phyloP scores from a whole-genome alignment of 2,888 invertebrate genomes.

The Phania funesta region DNA sequence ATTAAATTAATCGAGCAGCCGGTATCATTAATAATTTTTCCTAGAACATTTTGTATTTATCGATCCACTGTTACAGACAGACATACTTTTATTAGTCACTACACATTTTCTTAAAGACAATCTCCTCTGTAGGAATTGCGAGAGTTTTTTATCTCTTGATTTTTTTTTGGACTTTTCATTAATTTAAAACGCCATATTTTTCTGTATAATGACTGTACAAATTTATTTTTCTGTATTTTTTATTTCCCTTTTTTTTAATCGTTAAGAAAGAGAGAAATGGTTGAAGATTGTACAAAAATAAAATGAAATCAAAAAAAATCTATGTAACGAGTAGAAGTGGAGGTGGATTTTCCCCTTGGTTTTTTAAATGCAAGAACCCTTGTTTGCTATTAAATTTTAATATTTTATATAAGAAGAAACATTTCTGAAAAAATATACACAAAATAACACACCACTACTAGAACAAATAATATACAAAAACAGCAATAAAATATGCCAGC shows the following conservation, averaged over 20 bases:
- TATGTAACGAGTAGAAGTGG: constrained; percentile 9
- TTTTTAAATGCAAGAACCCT: constrained; percentile 9
- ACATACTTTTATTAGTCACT: no score
- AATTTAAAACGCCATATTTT: constrained; percentile 2
- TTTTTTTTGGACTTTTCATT: no score
- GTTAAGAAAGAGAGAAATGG: constrained; percentile 42
- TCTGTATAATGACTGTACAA: constrained; percentile 27
- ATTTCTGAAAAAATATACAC: constrained; percentile 22
- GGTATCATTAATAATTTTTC: no score
- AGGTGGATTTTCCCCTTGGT: neutral
- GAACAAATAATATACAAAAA: constrained; percentile 6
- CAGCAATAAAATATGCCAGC: constrained; percentile 44
- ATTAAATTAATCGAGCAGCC: no score
- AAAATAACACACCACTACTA: constrained; percentile 43
- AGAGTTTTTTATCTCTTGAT: no score
- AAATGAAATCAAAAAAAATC: constrained; percentile 4
- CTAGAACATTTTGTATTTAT: no score
- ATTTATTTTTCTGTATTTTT: neutral
- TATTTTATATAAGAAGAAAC: constrained; percentile 42
- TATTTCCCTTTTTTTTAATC: constrained; percentile 20
- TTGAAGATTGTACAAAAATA: constrained; percentile 25
- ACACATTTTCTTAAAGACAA: no score
- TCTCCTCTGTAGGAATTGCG: no score
- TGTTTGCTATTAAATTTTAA: constrained; percentile 33
- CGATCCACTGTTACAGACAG: no score